Evolutionary conservation across 2,797 vertebrate species (phyloP).

Genomic region (Melanotaenia boesemani): DNA sequence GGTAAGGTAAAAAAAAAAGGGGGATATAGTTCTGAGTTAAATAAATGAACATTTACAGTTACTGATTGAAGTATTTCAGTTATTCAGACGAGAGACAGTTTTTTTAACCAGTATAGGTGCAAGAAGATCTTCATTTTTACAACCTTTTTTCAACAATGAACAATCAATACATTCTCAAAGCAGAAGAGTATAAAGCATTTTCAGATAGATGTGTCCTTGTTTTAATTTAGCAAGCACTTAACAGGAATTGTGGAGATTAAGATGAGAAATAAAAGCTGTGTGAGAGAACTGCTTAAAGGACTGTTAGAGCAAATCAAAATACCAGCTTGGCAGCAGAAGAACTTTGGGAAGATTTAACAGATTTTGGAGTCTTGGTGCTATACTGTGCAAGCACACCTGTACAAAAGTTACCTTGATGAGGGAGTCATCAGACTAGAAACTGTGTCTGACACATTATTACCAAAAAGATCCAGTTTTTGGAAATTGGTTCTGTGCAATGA

Average conservation of each 20-base stretch:
- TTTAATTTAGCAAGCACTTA: neutral
- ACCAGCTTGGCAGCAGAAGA: neutral
- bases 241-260: neutral
- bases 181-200: neutral
- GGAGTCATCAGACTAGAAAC: neutral
- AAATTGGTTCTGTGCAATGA: neutral
- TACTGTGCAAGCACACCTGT: neutral
- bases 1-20: conserved; percentile 16
- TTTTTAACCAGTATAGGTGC: too few species aligned
- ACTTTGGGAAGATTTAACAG: neutral
- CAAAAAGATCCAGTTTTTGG: neutral
- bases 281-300: neutral
- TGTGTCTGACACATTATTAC: neutral
- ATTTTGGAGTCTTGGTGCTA: neutral
- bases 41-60: neutral
- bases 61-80: conserved; percentile 8
- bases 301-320: neutral
- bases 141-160: neutral
- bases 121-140: too few species aligned
- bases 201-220: neutral
- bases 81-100: neutral
- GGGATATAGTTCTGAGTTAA: neutral
- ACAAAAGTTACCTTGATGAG: neutral
- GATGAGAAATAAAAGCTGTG: neutral
- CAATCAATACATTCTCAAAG: neutral